Base-by-base conservation (phyloP, 2,888 invertebrate genomes). In the Hydriomena furcata region DNA sequence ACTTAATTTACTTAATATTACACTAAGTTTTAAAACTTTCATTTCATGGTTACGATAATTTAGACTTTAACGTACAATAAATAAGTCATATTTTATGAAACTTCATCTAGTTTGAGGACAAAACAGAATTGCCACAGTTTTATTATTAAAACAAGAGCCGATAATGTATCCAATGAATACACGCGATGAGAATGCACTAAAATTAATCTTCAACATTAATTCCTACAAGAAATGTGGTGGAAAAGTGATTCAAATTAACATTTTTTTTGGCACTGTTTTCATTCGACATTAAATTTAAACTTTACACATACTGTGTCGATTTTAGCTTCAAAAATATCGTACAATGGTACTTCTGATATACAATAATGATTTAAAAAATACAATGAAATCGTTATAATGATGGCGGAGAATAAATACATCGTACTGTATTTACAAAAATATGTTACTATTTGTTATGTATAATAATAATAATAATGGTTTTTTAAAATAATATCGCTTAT, bases 361-460 rank as follows among this genome's bases (percentile, higher is more conserved):
- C 10, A 35, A 74, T 73, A 68, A 66, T 57, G 66, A 68, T 73
- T 65, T 34, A 40, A 57, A n/a, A 59, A 65, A 63, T 63, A 68
- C 67, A 70, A 68, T 70, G 65, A 66, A 61, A 60, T 63, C 62
- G 58, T 58, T 55, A 57, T 44, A 41, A 66, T 63, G 67, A 68
- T 55, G 66, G 31, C 12, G 1, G 66, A 65, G 65, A 71, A 71
- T 68, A 76, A 73, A 74, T 73, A 79, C 68, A 63, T 64, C 75
- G 77, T 75, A 79, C 71, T 79, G 79, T 82, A 82, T 82, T 81
- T 82, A 82, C 79, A 82, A 82, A 82, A 82, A 82, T 82, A 82
- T 79, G 63, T 69, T 60, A 62, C 61, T 52, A 60, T 53, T 68
- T 52, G 58, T n/a, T n/a, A n/a, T 53, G 60, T 38, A 59, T 55